phyloP scores from a whole-genome alignment of 2,888 invertebrate genomes.

The Crioceris asparagi region DNA sequence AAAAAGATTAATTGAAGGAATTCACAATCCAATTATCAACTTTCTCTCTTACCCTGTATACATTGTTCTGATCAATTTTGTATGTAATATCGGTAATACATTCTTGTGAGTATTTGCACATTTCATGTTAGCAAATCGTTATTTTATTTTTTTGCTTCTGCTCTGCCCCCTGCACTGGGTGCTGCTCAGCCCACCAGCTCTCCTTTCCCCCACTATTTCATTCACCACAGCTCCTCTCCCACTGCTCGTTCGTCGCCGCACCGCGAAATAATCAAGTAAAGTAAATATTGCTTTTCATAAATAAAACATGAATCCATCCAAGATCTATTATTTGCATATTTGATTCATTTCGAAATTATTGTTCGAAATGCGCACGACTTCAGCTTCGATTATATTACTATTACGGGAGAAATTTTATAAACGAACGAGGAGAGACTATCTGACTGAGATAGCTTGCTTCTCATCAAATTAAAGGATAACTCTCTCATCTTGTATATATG shows the following conservation, averaged over 20 bases:
- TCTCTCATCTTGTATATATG: conserved; percentile 16
- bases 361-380: conserved; percentile 22
- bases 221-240: too few relatives aligned
- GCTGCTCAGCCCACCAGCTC: too few relatives aligned
- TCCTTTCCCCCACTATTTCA: too few relatives aligned
- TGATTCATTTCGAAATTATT: conserved; percentile 33
- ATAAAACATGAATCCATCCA: conserved; percentile 37
- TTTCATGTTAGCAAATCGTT: conserved; percentile 33
- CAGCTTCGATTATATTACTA: too few relatives aligned
- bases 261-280: conserved; percentile 37
- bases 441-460: conserved; percentile 18
- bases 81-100: too few relatives aligned
- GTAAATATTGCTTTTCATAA: conserved; percentile 39
- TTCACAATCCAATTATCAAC: not conserved
- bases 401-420: too few relatives aligned
- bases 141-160: too few relatives aligned
- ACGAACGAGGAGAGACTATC: too few relatives aligned
- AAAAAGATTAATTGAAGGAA: too few relatives aligned
- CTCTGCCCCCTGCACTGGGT: too few relatives aligned
- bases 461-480: conserved; percentile 13
- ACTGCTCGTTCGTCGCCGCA: conserved; percentile 21
- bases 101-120: conserved; percentile 17
- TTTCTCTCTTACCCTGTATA: too few relatives aligned
- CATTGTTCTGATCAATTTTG: too few relatives aligned
- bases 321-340: conserved; percentile 40